These are phyloP conservation scores for Platorchestia sp. DNA, from an alignment of 1,140 invertebrate genomes.

Conservation along the genomic window DNA sequence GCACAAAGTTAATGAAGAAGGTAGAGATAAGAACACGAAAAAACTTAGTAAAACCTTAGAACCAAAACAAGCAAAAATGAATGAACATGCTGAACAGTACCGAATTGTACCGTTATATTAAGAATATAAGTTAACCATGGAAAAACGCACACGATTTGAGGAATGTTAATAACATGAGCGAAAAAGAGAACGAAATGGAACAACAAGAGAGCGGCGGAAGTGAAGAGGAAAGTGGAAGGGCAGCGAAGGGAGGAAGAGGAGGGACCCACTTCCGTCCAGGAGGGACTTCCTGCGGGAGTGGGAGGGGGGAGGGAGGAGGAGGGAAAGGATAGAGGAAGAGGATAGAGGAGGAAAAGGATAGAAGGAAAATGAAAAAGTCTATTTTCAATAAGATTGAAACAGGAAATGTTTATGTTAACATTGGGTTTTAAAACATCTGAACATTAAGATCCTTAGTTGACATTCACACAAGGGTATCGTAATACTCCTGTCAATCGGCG, in stretches of 20 bases:
- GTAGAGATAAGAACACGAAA: no score
- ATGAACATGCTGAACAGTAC: no score
- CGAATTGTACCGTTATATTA: no score
- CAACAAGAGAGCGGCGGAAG: neutral
- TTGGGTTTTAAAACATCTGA: neutral
- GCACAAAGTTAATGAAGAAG: no score
- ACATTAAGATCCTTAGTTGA: neutral
- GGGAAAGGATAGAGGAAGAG: neutral
- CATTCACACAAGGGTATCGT: neutral
- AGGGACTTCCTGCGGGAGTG: neutral
- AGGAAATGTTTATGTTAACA: neutral
- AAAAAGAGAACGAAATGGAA: neutral
- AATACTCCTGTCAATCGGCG: no score
- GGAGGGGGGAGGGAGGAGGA: neutral
- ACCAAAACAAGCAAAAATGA: no score
- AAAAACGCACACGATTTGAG: no score
- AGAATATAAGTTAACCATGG: no score
- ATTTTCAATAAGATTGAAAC: neutral
- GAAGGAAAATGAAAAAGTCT: neutral
- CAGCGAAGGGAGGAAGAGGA: neutral
- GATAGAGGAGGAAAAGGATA: neutral
- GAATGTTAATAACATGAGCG: no score
- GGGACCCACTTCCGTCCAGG: neutral
- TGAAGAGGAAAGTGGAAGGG: neutral
- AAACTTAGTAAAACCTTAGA: no score